A percentile compares a stretch with the other conserved stretches of the same genome.
phyloP scores from a whole-genome alignment of 2,113 vertebrate species.

The Sylvietta virens region DNA sequence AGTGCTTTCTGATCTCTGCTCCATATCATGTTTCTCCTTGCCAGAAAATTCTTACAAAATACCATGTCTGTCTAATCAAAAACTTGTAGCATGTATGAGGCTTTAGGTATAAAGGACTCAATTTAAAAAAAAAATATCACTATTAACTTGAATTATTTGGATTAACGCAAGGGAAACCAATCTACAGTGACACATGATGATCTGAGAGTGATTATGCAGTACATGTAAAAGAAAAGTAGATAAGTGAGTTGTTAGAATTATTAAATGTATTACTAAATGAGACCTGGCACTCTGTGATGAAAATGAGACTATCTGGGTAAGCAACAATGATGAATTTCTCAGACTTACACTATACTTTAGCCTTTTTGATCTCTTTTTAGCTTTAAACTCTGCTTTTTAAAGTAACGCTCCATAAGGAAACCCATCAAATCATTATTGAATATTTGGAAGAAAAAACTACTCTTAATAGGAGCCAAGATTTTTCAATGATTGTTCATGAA shows the following conservation, averaged over 20 bases:
- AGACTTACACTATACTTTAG: conserved; percentile 33
- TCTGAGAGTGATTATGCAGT: conserved; percentile 6
- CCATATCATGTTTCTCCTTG: not conserved
- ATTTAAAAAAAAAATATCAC: not conserved
- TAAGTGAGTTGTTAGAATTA: conserved; percentile 24
- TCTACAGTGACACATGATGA: conserved; percentile 18
- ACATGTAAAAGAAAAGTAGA: conserved; percentile 5
- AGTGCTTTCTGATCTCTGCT: not conserved
- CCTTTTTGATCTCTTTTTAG: conserved; percentile 38
- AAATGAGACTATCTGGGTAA: conserved; percentile 51
- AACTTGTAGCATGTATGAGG: not conserved
- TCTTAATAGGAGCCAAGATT: conserved; percentile 22
- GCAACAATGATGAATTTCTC: conserved; percentile 54
- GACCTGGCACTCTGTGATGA: conserved; percentile 20
- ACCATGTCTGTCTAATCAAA: not conserved
- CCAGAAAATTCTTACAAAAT: not conserved
- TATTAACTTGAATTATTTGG: conserved; percentile 12
- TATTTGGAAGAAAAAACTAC: not conserved
- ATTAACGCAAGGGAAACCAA: not conserved
- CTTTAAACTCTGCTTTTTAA: conserved; percentile 42
- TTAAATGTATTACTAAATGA: conserved; percentile 49
- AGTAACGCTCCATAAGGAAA: conserved; percentile 14
- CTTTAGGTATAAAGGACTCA: not conserved
- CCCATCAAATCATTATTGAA: conserved; percentile 18
- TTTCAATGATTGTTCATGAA: conserved; percentile 49